These are phyloP conservation scores for Calypte anna DNA, from an alignment of 2,113 vertebrate genomes.

Conservation along the genomic window DNA sequence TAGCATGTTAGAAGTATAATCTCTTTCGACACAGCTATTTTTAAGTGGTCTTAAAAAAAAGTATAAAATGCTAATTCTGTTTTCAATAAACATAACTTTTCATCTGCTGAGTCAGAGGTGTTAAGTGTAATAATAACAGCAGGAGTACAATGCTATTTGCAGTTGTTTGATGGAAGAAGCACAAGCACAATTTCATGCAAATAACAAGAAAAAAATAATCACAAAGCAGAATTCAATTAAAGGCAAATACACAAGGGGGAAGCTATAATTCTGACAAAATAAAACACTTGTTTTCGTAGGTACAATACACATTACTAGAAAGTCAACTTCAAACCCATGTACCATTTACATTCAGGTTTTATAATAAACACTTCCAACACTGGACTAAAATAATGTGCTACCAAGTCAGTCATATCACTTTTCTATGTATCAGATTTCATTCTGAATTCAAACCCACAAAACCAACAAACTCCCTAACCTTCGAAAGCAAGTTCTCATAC, in stretches of 20 bases:
- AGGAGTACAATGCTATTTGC: neutral
- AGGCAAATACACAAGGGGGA: neutral
- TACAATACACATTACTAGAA: neutral
- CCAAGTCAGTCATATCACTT: neutral
- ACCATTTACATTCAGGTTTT: neutral
- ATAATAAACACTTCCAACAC: neutral
- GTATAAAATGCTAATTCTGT: constrained; percentile 40
- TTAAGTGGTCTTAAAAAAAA: neutral
- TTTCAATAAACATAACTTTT: constrained; percentile 47
- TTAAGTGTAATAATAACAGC: constrained; percentile 37
- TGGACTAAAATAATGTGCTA: neutral
- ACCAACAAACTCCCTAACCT: neutral
- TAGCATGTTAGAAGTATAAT: constrained; percentile 36
- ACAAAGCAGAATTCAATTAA: neutral
- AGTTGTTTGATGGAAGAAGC: constrained; percentile 1
- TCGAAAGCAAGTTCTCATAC: neutral
- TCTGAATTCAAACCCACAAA: neutral
- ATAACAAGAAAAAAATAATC: neutral
- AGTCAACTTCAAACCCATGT: neutral
- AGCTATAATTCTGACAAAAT: neutral
- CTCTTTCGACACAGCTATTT: constrained; percentile 51
- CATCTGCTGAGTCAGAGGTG: constrained; percentile 43
- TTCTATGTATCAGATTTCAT: neutral
- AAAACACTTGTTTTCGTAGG: neutral
- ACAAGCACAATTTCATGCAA: neutral